Base-by-base conservation (phyloP, 2,888 invertebrate species). In the Morinoia aosen region DNA sequence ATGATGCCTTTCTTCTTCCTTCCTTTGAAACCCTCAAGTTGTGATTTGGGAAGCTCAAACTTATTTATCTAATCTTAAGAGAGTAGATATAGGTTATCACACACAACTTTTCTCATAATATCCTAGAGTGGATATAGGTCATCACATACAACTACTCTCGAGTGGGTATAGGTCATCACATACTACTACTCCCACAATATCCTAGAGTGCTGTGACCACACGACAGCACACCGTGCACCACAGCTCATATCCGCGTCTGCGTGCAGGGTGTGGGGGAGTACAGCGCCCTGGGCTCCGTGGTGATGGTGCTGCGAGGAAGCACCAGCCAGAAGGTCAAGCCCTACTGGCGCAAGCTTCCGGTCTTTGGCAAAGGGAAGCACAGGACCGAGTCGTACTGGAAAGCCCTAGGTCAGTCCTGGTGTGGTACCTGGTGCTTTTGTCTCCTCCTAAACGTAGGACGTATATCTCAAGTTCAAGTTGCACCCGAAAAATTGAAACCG, bases 371-470 rank as follows among this genome's bases (percentile, higher is more conserved):
- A 40, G 96, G 96, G 10, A 96, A 96, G 91, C 88, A 95, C 5
- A 91, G 94, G 16, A 91, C 61, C 93, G 96, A 96, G 48, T 76
- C 91, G 11, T 96, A 96, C 95, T 96, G 96, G 96, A 96, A 96
- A 56, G 95, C 96, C 19, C 91, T 96, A 2, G 95, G 96, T 96
- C 58, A 95, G 94, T 48, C 40, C 76, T 2, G 25, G 16, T 8
- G 76, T 76, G 33, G 25, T 76, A 33, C 76, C 16, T 61, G 19
- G 1, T 61, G 12, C 61, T 61, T 61, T 33, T 40, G 40, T 40
- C n/a, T 94, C 90, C 39, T 33, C 56, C 25, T 1, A 94, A 94
- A 19, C 8, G n/a, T 95, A 3, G 61, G 12, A 4, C n/a, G 1
- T 33, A 33, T 48, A n/a, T 33, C 40, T 10, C 5, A 58, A 57